Evolutionary conservation across 2,888 invertebrate species (phyloP), one percentile per base, ranked within the genome.

Genomic region (Resseliella maxima): DNA sequence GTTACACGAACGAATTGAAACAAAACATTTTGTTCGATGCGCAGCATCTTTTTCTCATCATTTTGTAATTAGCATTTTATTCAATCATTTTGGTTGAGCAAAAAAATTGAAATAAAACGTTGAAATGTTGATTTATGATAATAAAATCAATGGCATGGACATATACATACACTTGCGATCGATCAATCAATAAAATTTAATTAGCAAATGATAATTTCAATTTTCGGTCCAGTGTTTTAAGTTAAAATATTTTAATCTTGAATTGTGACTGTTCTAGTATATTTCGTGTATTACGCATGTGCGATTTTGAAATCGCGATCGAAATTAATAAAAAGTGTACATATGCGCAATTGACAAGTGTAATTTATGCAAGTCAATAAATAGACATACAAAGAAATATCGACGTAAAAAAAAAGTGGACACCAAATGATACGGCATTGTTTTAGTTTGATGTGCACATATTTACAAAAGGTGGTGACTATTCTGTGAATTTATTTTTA

Each of bases 161-260:
- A 5, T n/a, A 72, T 72, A 35, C 12, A 15, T 18, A 31, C 3
- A 15, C 31, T 27, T 72, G 72, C 6, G 31, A 31, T 50, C 46
- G 18, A 31, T 72, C 31, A 35, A 31, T 72, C 59, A 59, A 59
- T 72, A 27, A 35, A 72, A 72, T 12, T 10, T 31, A 72, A 72
- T 72, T 72, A 72, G 72, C 72, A 72, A 72, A 72, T 72, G 72
- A 31, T 72, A 72, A 72, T 72, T 72, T 35, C 72, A 35, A 72
- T 72, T 72, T 59, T 59, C 59, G 24, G 8, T 6, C 59, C n/a
- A 59, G 50, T 50, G 50, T 50, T 10, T 21, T 21, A 41, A 41
- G 41, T 3, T 50, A 18, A 50, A 41, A 12, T 12, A 12, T 41
- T 41, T 18, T 18, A 8, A 50, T 18, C 8, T 18, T 41, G 5